Conservation (phyloP, 92 coral and sea anemone genomes). For the Porites cylindrica region DNA sequence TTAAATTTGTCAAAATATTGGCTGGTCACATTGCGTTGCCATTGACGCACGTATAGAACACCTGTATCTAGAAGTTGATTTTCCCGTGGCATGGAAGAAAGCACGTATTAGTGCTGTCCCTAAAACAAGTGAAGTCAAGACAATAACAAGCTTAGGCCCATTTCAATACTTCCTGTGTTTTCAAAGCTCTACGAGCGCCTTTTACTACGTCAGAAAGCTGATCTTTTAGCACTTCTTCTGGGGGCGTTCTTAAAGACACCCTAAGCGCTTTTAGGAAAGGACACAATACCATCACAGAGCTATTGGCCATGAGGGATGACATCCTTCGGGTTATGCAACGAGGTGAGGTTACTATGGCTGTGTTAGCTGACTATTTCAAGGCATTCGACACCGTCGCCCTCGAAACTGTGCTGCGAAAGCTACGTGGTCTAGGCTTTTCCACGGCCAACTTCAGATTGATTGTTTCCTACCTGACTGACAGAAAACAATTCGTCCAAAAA, state of each 20-base stretch:
- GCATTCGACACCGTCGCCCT: not conserved
- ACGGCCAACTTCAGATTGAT: no score
- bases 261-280: not conserved
- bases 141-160: not conserved
- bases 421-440: not conserved
- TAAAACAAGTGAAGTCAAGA: not conserved
- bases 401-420: not conserved
- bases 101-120: not conserved
- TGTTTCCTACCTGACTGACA: no score
- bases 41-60: not conserved
- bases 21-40: no score
- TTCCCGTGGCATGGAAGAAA: not conserved
- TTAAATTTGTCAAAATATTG: no score
- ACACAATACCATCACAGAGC: not conserved
- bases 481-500: no score
- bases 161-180: not conserved
- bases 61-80: not conserved
- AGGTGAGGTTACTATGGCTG: not conserved
- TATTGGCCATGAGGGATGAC: no score
- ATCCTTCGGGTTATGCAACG: not conserved
- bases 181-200: not conserved
- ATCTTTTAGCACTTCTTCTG: not conserved
- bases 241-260: not conserved
- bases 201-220: not conserved
- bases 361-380: not conserved